Evolutionary conservation across 2,888 invertebrate species (phyloP).

Genomic region (Tortrix viridana): DNA sequence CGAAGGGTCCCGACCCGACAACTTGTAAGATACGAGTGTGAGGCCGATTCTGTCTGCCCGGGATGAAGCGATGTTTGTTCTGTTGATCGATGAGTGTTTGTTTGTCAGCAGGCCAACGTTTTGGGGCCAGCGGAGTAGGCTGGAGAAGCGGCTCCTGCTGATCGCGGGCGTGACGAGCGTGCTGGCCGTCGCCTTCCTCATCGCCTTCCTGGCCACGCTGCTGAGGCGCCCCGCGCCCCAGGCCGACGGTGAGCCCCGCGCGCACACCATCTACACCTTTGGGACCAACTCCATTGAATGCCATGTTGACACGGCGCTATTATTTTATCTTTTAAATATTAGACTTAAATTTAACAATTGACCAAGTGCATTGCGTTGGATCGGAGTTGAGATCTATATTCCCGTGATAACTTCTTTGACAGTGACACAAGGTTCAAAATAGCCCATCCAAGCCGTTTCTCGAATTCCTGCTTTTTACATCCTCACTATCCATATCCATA

Average conservation of each 20-base stretch:
- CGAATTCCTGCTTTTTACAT: too few species aligned
- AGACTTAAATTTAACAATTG: too few species aligned
- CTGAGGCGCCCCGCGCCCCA: conserved; percentile 53
- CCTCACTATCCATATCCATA: too few species aligned
- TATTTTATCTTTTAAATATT: too few species aligned
- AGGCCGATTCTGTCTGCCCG: neutral
- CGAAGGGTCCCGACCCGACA: neutral
- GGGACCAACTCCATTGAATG: too few species aligned
- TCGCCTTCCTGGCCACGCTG: conserved; percentile 67
- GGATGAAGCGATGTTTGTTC: neutral
- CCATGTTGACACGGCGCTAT: too few species aligned
- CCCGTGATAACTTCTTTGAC: too few species aligned
- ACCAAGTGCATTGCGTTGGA: too few species aligned
- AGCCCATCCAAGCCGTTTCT: too few species aligned
- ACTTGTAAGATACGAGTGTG: conserved; percentile 1
- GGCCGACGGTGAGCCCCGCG: conserved; percentile 56
- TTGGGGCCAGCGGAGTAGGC: conserved; percentile 69
- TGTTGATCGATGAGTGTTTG: neutral
- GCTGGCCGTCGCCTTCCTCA: conserved; percentile 69
- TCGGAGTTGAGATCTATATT: too few species aligned
- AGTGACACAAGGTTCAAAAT: too few species aligned
- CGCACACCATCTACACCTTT: too few species aligned
- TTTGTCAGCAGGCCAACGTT: conserved; percentile 63
- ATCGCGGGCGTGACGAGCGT: conserved; percentile 57
- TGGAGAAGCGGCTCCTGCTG: conserved; percentile 70